Evolutionary conservation across 1,140 invertebrate species (phyloP), one percentile per base, ranked within the genome.

Genomic region (Drosophila sp.): DNA sequence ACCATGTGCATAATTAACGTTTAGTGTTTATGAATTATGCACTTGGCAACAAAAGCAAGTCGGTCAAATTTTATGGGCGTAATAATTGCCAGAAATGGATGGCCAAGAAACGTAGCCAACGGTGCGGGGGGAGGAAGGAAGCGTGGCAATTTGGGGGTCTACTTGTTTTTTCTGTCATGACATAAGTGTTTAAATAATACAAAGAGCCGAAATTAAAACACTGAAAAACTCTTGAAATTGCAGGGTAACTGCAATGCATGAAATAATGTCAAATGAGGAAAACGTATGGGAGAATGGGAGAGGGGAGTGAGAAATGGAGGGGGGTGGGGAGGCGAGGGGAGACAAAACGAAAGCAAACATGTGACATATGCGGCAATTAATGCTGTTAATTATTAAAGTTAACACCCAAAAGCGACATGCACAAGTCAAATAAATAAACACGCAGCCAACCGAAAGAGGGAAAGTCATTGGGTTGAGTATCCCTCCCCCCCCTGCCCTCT

Each of bases 381-480:
- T 87, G 79, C 82, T 83, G 82, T 87, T 87, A 87, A 87, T 87
- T 87, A 87, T 87, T 87, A 82, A 87, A 87, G 82, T 87, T 87
- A 87, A 87, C 82, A 87, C 82, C 82, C 82, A 89, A 87, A 87
- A 87, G 83, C 83, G 78, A 87, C 82, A 87, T 87, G 82, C 82
- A 86, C 82, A 87, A 87, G 82, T 87, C 83, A 87, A 87, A 87
- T 87, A 87, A 87, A 87, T 87, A 87, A 87, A 82, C 83, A 89
- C 82, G 83, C 80, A 84, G 80, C 67, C 48, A 66, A 59, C 48
- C 74, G 56, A 57, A 48, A 58, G 69, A 69, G 45, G 36, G 9
- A 59, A 64, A 78, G 53, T 58, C 69, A 56, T 43, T 59, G 40
- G 62, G 32, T 62, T 36, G 54, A 41, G 16, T 43, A 29, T 29